Base-by-base conservation (phyloP, 2,888 invertebrate genomes). In the Eustalomyia histrio region DNA sequence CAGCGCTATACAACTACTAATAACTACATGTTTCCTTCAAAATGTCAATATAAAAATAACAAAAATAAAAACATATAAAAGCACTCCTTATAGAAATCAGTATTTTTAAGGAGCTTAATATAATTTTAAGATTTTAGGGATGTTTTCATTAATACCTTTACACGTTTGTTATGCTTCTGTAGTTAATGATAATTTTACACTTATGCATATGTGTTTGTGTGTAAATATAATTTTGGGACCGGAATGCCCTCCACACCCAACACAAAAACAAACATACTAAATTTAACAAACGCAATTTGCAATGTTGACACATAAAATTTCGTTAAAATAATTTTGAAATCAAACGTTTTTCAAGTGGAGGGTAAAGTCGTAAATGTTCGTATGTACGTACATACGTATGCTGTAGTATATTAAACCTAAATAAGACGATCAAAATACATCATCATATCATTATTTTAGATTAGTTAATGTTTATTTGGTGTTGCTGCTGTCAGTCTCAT, bases 401-500 rank as follows among this genome's bases (percentile, higher is more conserved):
- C 7, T 29, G 29, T 29, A 29, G 21, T 57, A 16, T 55, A 8
- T 43, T 2, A 47, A 39, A 9, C 1, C 14, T n/a, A 61, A 16
- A 52, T 21, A 65, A 14, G 39, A 35, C 10, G 39, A 67, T 60
- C 60, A 61, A 65, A 67, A 53, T 50, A 33, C 39, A 64, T 64
- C 64, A 12, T 64, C 17, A 35, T 55, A 52, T 43, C 53, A 39
- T 53, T 39, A 17, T 21, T 53, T 64, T 17, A 64, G 69, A 79
- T 79, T 69, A 74, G 50, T 58, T 72, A 80, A 80, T 80, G 80
- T 67, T 52, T 68, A 68, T 76, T 72, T 68, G 67, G n/a, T 76
- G 68, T 58, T 71, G 72, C 43, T 80, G 80, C 75, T 65, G 67
- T 63, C n/a, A 52, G 57, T 24, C 57, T 57, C 43, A n/a, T 47